Base-by-base conservation (phyloP, 2,113 vertebrate species). In the Oreochromis niloticus region DNA sequence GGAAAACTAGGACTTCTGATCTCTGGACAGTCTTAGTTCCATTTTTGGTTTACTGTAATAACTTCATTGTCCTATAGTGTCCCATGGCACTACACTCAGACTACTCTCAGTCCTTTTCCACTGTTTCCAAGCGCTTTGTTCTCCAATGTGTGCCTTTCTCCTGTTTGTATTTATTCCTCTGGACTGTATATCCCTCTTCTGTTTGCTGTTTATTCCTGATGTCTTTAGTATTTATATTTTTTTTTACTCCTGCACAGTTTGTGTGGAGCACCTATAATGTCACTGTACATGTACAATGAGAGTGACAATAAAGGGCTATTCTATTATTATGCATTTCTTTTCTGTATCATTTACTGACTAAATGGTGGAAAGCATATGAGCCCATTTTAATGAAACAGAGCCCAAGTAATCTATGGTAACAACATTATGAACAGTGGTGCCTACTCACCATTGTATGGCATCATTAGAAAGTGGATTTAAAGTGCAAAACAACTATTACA, bases 281-380 rank as follows among this genome's bases (percentile, higher is more conserved):
- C 61, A 36, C 9, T 66, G 61, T 66, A 34, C 32, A n/a, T 7
- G 32, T 66, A 66, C 32, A 66, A 36, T 36, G 61, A 36, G 17
- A 61, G 19, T 19, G 57, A 36, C 9, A 66, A n/a, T 66, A 36
- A 39, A 66, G 55, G 2, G 24, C 24, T 14, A 57, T 66, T 66
- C 32, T 66, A 36, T 61, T 32, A 61, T 61, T 61, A 61, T 63
- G 68, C 10, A 82, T 86, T 10, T 84, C 4, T 88, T 88, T 91
- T 89, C 34, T 55, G 13, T 83, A n/a, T 46, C 61, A 85, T 91
- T 91, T 84, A 83, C 68, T 86, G 50, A 86, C 39, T 86, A 80
- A 84, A 82, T 46, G 68, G 79, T 41, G 52, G 13, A 54, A 66
- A 48, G 9, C 22, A 80, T 8, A 30, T 71, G 55, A 27, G 54